A percentile compares a stretch with the other conserved stretches of the same genome.
phyloP scores from a whole-genome alignment of 2,888 invertebrate genomes.

The Carpatolechia fugitivella region DNA sequence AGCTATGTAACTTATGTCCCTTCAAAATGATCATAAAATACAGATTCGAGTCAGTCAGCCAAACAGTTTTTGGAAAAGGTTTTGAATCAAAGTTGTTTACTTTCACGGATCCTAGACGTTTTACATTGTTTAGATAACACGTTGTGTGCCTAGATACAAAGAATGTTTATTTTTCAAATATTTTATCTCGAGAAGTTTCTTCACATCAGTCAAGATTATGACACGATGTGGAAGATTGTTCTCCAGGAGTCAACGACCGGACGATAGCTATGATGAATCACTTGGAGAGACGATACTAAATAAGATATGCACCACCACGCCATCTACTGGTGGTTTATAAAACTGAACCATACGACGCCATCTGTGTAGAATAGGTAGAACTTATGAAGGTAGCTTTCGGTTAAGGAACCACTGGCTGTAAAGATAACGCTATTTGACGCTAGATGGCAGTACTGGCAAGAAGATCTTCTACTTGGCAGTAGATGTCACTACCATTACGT shows the following conservation, averaged over 20 bases:
- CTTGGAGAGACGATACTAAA: too few relatives aligned
- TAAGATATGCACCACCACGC: not conserved
- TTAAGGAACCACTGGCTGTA: not conserved
- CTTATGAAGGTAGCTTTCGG: not conserved
- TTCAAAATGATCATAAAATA: too few relatives aligned
- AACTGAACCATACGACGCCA: not conserved
- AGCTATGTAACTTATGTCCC: too few relatives aligned
- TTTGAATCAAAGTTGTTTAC: too few relatives aligned
- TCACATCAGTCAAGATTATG: not conserved
- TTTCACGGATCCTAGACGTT: too few relatives aligned
- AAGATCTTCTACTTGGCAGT: slow-evolving; percentile 13
- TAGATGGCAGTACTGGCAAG: slow-evolving; percentile 29
- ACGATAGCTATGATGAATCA: not conserved
- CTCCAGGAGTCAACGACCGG: not conserved
- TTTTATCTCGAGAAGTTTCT: not conserved
- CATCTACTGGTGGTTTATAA: not conserved
- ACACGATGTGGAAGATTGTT: not conserved
- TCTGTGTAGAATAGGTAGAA: not conserved
- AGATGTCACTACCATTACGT: slow-evolving; percentile 26
- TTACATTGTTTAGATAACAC: too few relatives aligned
- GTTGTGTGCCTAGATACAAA: too few relatives aligned
- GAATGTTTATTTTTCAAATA: not conserved
- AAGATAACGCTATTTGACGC: slow-evolving; percentile 21
- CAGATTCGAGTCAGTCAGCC: too few relatives aligned
- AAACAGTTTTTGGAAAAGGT: too few relatives aligned